Base-by-base conservation (phyloP, 2,113 vertebrate species). In the Pelusios castaneus region DNA sequence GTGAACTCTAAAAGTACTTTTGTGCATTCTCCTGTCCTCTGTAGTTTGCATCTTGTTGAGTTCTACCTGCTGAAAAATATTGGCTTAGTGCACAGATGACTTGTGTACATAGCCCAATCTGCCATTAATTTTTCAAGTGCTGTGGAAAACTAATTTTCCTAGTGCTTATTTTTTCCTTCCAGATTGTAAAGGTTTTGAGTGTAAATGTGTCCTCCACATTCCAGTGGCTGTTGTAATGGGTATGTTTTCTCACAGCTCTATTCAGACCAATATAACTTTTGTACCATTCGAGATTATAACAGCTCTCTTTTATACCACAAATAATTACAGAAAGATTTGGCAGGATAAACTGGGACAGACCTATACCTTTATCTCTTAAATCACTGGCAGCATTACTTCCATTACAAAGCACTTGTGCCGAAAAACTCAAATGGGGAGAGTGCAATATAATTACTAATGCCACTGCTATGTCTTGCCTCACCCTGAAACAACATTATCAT, bases 141-240 rank as follows among this genome's bases (percentile, higher is more conserved):
- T 47, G 19, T 17, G 1, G 49, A 94, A 94, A 96, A 77, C 52
- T 89, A 93, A 87, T 85, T 90, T 93, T 96, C 60, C 76, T 87
- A 84, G 55, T 87, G 63, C 83, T 92, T 86, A 76, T 94, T 94
- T 89, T 88, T 73, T 38, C 41, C 60, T 85, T 9, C 17, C 54
- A 91, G 76, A 67, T 24, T 38, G 84, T 88, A 92, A 93, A 84
- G 31, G 14, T 81, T 11, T 3, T 80, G 89, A 54, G 56, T 34
- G 9, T 52, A 70, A 91, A 87, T 80, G 38, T 73, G 70, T 86
- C 56, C 49, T 77, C 34, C 80, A 14, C n/a, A 70, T 90, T 94
- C 91, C 55, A 84, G 67, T 43, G 89, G 54, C 5, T 54, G 73
- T n/a, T 1, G 24, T 84, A 87, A 94, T 38, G 34, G 12, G 75